Conservation (phyloP, 2,888 invertebrate genomes). For the Conops quadrifasciatus region DNA sequence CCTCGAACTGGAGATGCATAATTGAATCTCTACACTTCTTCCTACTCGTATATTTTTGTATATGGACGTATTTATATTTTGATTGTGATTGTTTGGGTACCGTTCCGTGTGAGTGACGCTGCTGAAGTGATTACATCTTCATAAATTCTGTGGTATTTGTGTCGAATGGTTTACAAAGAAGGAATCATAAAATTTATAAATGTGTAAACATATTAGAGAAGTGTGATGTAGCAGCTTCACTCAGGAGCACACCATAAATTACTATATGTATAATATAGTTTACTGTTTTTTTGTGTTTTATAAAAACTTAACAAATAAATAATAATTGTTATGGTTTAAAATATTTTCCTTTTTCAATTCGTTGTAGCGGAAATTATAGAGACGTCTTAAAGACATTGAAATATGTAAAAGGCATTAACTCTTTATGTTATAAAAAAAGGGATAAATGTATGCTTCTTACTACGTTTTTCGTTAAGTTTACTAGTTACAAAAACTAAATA, state of each 20-base stretch:
- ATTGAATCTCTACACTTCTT: conserved; percentile 31
- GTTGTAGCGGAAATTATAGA: not conserved
- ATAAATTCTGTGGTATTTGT: not conserved
- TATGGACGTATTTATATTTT: not conserved
- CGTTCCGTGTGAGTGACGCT: not conserved
- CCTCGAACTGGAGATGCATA: conserved; percentile 48
- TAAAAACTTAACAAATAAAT: conserved; percentile 7
- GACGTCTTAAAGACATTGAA: too few species aligned
- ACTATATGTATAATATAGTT: too few species aligned
- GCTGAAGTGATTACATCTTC: not conserved
- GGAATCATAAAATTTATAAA: not conserved
- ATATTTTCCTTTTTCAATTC: not conserved
- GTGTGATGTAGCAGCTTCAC: not conserved
- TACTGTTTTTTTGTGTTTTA: not conserved
- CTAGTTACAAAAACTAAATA: too few species aligned
- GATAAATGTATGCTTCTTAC: too few species aligned
- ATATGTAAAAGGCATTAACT: too few species aligned
- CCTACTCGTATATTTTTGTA: conserved; percentile 2
- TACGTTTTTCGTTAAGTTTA: too few species aligned
- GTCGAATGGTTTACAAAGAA: not conserved
- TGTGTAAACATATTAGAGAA: not conserved
- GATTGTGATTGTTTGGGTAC: not conserved
- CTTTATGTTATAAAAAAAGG: too few species aligned
- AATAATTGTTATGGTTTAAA: not conserved
- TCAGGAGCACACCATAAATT: not conserved